phyloP scores from a whole-genome alignment of 1,140 invertebrate genomes.

The silkworm (Bombyx mori) region DNA sequence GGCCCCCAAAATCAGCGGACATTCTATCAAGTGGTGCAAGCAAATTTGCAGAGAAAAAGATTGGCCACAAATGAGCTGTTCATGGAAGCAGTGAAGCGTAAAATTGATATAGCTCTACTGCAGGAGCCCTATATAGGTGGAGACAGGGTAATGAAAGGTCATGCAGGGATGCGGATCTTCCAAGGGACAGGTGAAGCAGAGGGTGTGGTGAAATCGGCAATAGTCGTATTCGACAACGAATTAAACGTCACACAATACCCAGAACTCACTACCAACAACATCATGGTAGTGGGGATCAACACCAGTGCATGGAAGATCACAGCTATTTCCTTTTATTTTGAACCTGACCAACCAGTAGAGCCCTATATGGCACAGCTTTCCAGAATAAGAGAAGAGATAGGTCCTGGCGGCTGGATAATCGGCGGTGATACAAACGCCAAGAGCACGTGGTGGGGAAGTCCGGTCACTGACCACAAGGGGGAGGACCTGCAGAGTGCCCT shows the following conservation, averaged over 20 bases:
- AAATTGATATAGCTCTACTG: neutral
- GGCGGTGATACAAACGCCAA: neutral
- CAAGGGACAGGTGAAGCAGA: neutral
- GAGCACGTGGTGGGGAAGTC: neutral
- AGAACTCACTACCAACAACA: neutral
- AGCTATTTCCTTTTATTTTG: constrained; percentile 2
- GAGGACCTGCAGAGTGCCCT: neutral
- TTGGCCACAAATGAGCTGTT: constrained; percentile 3
- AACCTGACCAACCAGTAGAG: neutral
- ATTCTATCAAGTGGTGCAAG: neutral
- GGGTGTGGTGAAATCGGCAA: neutral
- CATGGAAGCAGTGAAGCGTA: constrained; percentile 1
- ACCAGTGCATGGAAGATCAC: neutral
- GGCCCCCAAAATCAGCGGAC: neutral
- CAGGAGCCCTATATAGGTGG: constrained; percentile 3
- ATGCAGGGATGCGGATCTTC: neutral
- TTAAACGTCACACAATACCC: neutral
- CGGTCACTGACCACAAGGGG: neutral
- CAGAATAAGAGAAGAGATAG: neutral
- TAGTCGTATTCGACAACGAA: neutral
- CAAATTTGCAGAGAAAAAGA: constrained; percentile 4
- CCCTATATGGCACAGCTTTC: neutral
- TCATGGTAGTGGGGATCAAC: neutral
- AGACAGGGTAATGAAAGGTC: neutral
- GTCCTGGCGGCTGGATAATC: neutral